Base-by-base conservation (phyloP, 2,888 invertebrate genomes). In the Drosophila borealis region DNA sequence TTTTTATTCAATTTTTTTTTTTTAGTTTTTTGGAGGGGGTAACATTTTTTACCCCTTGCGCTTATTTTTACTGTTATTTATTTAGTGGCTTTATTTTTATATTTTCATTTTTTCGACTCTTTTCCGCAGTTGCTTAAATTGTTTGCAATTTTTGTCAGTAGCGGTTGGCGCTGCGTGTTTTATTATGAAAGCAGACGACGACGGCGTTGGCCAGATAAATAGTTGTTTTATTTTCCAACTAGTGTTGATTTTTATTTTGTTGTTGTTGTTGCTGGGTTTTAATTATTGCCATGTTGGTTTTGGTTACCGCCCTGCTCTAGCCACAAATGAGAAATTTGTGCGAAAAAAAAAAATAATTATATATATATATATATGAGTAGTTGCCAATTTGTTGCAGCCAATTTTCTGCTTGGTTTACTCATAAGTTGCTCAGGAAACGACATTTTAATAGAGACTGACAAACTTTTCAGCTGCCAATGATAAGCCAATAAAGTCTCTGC, bases 71-170 rank as follows among this genome's bases (percentile, higher is more conserved):
- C 45, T 67, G 70, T 71, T 81, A 78, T 79, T 79, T 79, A 81
- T 79, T 74, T 80, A 80, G 78, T 70, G 74, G 78, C 56, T 74
- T 72, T 73, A 55, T 70, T 68, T 63, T 63, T 29, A 60, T 64
- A 64, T 42, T 48, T 59, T 54, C 33, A 49, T 45, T 59, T 64
- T 64, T 65, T 42, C 51, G 21, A 42, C 51, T 34, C 5, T 61
- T 69, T 65, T 51, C 51, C 57, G 56, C 67, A 74, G 74, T 80
- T 74, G 77, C 83, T 82, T 86, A 82, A 82, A 82, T 88, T 77
- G 80, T 82, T 88, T 62, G 86, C 80, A 77, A 85, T 82, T 88
- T 81, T 88, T 88, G 88, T 86, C 80, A 68, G 86, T 65, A 68
- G 82, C 69, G 69, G 61, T 74, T 78, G 70, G 33, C 62, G 70